Percentiles rank a stretch among this genome's conserved stretches.
These are phyloP conservation scores for Parnassius apollo DNA, from an alignment of 2,888 invertebrate species.

Conservation along the genomic window DNA sequence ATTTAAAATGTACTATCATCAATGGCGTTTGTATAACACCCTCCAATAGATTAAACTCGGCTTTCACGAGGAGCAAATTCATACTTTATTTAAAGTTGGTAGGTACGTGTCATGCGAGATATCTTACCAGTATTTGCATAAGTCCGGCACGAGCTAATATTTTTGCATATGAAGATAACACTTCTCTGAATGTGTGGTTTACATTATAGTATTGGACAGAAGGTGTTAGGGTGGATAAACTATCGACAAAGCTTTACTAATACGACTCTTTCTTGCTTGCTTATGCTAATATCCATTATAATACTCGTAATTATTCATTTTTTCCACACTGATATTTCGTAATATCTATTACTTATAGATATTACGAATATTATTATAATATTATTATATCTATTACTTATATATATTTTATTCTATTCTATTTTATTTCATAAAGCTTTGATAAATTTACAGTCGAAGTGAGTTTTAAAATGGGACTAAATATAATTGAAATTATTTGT, in stretches of 20 bases:
- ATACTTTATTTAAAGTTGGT: slow-evolving; percentile 56
- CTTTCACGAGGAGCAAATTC: slow-evolving; percentile 56
- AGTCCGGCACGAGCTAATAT: slow-evolving; percentile 77
- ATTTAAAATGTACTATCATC: slow-evolving; percentile 63
- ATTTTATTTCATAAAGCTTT: too few species aligned
- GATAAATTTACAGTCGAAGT: too few species aligned
- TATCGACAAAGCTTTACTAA: slow-evolving; percentile 39
- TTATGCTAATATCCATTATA: slow-evolving; percentile 35
- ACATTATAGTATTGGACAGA: slow-evolving; percentile 32
- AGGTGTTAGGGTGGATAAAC: slow-evolving; percentile 27
- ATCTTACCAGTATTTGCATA: slow-evolving; percentile 65
- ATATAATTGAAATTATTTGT: too few species aligned
- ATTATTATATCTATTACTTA: too few species aligned
- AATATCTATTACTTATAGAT: too few species aligned
- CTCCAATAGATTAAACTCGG: slow-evolving; percentile 56
- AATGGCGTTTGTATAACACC: slow-evolving; percentile 54
- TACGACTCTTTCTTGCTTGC: slow-evolving; percentile 40
- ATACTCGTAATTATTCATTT: too few species aligned
- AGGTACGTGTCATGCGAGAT: slow-evolving; percentile 60
- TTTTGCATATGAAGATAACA: slow-evolving; percentile 76
- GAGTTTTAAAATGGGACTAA: too few species aligned
- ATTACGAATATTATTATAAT: too few species aligned
- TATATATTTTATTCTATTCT: too few species aligned
- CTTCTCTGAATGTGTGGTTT: slow-evolving; percentile 61
- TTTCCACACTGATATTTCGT: too few species aligned